Conservation (phyloP, 2,113 vertebrate species). For the Mus spicilegus region DNA sequence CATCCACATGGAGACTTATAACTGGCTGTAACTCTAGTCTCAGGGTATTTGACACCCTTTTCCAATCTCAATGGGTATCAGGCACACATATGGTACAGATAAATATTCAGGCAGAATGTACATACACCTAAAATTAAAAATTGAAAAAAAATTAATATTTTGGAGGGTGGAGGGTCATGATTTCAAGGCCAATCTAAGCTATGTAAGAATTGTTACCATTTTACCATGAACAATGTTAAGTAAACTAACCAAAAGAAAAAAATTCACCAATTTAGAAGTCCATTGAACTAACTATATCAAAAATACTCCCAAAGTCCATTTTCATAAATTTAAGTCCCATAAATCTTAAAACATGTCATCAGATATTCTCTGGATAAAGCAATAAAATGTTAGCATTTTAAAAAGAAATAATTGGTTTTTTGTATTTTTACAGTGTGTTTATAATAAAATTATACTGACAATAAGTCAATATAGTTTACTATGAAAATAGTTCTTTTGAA, state of each 20-base stretch:
- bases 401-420: slow-evolving; percentile 1
- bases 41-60: background rate
- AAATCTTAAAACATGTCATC: slow-evolving; percentile 30
- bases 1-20: background rate
- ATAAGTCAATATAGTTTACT: slow-evolving; percentile 60
- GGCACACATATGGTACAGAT: background rate
- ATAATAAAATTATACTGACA: slow-evolving; percentile 50
- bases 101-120: background rate
- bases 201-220: background rate
- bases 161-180: background rate
- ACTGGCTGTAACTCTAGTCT: background rate
- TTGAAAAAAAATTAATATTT: background rate
- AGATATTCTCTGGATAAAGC: slow-evolving; percentile 10
- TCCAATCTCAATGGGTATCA: background rate
- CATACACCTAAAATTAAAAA: slow-evolving; percentile 27
- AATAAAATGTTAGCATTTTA: slow-evolving; percentile 54
- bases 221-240: background rate
- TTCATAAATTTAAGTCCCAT: slow-evolving; percentile 51
- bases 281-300: slow-evolving; percentile 17
- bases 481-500: slow-evolving; percentile 65
- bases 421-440: background rate
- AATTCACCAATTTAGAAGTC: background rate
- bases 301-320: slow-evolving; percentile 42
- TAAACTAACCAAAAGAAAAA: background rate
- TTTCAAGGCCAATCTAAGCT: background rate